phyloP scores from a whole-genome alignment of 2,888 invertebrate genomes.

The Nomada ruficornis region DNA sequence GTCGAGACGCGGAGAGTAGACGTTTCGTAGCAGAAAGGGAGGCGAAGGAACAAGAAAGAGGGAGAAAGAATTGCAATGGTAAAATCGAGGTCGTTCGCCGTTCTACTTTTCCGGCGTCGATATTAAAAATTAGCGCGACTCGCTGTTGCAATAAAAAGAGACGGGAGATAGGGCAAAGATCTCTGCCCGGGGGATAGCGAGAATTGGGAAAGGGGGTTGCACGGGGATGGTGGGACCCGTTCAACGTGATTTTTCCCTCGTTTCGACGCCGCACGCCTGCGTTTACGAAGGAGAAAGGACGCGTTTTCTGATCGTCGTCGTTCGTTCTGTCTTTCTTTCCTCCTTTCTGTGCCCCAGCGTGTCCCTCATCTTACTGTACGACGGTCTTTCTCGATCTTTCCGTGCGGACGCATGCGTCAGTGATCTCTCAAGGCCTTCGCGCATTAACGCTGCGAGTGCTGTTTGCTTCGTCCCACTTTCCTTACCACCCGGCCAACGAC shows the following conservation, averaged over 20 bases:
- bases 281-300: conserved; percentile 37
- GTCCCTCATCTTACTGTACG: conserved; percentile 3
- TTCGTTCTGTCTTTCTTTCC: background rate
- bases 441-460: conserved; percentile 80
- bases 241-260: background rate
- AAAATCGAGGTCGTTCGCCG: conserved; percentile 44
- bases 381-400: conserved; percentile 53
- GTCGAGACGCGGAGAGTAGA: conserved; percentile 17
- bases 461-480: conserved; percentile 83
- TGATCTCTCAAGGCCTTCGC: conserved; percentile 83
- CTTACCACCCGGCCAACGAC: conserved; percentile 83
- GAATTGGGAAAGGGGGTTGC: conserved; percentile 4
- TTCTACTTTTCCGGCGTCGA: conserved; percentile 43
- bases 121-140: conserved; percentile 54
- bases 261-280: conserved; percentile 8
- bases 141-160: background rate
- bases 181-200: background rate
- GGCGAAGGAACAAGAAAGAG: background rate
- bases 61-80: conserved; percentile 22
- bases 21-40: background rate
- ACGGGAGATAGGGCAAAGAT: background rate
- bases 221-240: background rate
- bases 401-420: conserved; percentile 78
- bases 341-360: background rate
- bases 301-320: background rate